Evolutionary conservation across 2,797 vertebrate species (phyloP), one percentile per base, ranked within the genome.

Genomic region (Gobio occitaniae): DNA sequence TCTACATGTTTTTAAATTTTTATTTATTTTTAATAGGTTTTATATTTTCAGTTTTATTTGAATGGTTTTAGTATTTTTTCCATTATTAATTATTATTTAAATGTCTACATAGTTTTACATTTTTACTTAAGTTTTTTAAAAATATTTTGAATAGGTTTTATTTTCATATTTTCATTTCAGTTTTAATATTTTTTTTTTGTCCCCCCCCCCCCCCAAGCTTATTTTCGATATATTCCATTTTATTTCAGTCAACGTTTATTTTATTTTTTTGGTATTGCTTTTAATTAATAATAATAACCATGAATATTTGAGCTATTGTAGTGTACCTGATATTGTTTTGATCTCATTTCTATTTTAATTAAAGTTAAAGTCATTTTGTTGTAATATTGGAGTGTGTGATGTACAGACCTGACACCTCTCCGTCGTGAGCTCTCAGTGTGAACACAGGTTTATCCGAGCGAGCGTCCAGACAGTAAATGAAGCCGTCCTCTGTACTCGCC

Each of bases 401-500:
- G 29, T 10, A 5, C 69, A 15, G 32, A 99, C 98, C 98, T 86
- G 98, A 98, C 69, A 99, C 97, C 90, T 99, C 98, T 86, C 93
- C 97, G 8, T 99, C 95, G 0, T 99, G 98, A 52, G 98, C 98
- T 86, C 94, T 97, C 65, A 99, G 93, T 0, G 98, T 99, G 85
- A 99, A 99, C 74, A 99, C 84, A 0, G 98, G 96, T 91, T 99
- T 99, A 90, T 99, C 97, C 4, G 97, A 95, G 6, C 98, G 97
- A 21, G 98, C 98, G 69, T 99, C 98, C 90, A 99, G 92, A 83
- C 97, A 97, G 92, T 99, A 99, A 52, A 99, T 95, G 90, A 99
- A 99, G 65, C 98, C 98, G 1, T 99, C 98, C 6, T 99, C 98
- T 66, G 98, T 99, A 93, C 98, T 99, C 65, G 95, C 97, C 98